Percentiles rank a stretch among this genome's conserved stretches.
phyloP scores from a whole-genome alignment of 2,113 vertebrate species.

The Seriola quinqueradiata region DNA sequence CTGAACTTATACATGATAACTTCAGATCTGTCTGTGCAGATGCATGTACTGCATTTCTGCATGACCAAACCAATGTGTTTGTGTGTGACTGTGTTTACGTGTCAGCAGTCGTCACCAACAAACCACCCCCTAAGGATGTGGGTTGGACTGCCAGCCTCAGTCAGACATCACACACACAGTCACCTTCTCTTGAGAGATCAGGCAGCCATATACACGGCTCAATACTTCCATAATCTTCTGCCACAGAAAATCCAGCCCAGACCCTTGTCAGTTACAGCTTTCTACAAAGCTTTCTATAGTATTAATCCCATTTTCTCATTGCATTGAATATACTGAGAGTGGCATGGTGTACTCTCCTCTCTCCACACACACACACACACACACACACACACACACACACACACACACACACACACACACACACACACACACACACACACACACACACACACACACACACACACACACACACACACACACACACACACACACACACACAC shows the following conservation, averaged over 20 bases:
- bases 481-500: neutral
- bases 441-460: neutral
- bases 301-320: slow-evolving; percentile 41
- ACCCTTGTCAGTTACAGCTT: slow-evolving; percentile 20
- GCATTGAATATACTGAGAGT: slow-evolving; percentile 16
- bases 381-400: neutral
- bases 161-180: slow-evolving; percentile 56
- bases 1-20: slow-evolving; percentile 12
- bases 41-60: slow-evolving; percentile 30
- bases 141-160: slow-evolving; percentile 70
- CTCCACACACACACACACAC: neutral
- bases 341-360: neutral
- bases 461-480: neutral
- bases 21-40: slow-evolving; percentile 25
- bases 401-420: neutral
- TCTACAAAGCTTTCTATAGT: slow-evolving; percentile 35
- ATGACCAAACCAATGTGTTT: slow-evolving; percentile 36
- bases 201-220: slow-evolving; percentile 54
- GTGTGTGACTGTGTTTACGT: slow-evolving; percentile 53
- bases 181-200: slow-evolving; percentile 67
- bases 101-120: slow-evolving; percentile 68
- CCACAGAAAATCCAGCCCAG: slow-evolving; percentile 44
- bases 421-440: neutral
- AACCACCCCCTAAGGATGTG: slow-evolving; percentile 60
- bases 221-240: slow-evolving; percentile 52